Evolutionary conservation across 2,797 vertebrate genomes (phyloP), one percentile per base, ranked within the genome.

Genomic region (Silurus lanzhouensis): DNA sequence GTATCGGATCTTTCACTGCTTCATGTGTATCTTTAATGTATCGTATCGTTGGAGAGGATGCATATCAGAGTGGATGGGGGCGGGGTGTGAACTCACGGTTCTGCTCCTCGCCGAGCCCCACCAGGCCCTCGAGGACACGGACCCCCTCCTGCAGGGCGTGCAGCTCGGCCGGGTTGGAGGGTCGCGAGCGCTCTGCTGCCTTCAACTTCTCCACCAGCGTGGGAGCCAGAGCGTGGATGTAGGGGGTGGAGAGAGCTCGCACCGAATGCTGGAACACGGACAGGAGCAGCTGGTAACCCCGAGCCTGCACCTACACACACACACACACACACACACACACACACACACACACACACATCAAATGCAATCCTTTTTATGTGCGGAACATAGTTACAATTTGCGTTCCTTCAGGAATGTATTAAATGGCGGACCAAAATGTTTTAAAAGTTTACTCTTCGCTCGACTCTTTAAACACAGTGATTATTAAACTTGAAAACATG

Each of bases 201-300:
- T 97, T 98, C 81, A 99, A 94, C 93, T 97, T 99, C 93, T 99
- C 98, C 89, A 99, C 98, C 92, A 98, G 94, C 82, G 96, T 92
- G 0, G 98, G 98, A 27, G 98, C 98, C 93, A 99, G 88, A 1
- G 97, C 93, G 89, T 98, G 98, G 90, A 99, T 99, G 91, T 99
- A 99, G 0, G 98, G 98, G 6, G 97, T 97, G 74, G 97, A 97
- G 74, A 99, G 96, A 27, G 96, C 96, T 15, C 98, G 96, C 89
- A 95, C 97, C 66, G 96, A 95, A 92, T 99, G 98, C 90, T 99
- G 98, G 90, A 99, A 99, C 89, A 99, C 96, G 3, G 98, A 99
- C 84, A 99, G 91, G 78, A 99, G 94, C 91, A 99, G 95, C 94
- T 99, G 98, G 93, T 98, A 99, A 93, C 97, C 98, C 76, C 98